Percentiles rank a stretch among this genome's conserved stretches.
Conservation (phyloP, 2,888 invertebrate genomes). For the Mythimna pallens region DNA sequence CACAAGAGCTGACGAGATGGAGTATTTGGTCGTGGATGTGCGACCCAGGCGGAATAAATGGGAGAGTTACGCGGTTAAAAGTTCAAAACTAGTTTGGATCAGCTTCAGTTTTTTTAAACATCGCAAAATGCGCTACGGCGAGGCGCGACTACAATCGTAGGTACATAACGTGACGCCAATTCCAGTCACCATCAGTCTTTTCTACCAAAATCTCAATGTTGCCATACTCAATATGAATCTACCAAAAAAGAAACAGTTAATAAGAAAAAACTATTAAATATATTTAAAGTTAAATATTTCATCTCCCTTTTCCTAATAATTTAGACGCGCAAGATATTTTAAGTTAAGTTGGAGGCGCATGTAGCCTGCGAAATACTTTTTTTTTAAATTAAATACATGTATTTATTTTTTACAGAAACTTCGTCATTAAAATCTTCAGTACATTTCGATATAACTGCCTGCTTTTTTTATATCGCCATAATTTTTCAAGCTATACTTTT, state of each 20-base stretch:
- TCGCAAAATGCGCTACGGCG: not conserved
- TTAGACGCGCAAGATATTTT: constrained; percentile 9
- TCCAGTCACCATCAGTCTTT: constrained; percentile 44
- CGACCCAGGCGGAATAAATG: too few species aligned
- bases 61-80: too few species aligned
- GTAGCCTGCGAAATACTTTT: not conserved
- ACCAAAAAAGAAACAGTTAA: constrained; percentile 57
- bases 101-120: too few species aligned
- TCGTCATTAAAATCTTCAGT: too few species aligned
- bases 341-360: not conserved
- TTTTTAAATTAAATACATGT: not conserved
- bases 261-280: constrained; percentile 47
- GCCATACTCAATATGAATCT: constrained; percentile 59
- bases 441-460: too few species aligned
- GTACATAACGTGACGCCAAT: constrained; percentile 14
- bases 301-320: constrained; percentile 25
- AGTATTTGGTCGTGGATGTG: too few species aligned
- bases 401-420: too few species aligned
- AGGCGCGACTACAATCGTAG: not conserved
- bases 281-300: constrained; percentile 37
- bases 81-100: too few species aligned
- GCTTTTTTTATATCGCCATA: too few species aligned
- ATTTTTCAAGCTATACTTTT: too few species aligned
- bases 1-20: too few species aligned
- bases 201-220: constrained; percentile 55